These are phyloP conservation scores for Fregata magnificens DNA, from an alignment of 2,113 vertebrate species.

Conservation along the genomic window DNA sequence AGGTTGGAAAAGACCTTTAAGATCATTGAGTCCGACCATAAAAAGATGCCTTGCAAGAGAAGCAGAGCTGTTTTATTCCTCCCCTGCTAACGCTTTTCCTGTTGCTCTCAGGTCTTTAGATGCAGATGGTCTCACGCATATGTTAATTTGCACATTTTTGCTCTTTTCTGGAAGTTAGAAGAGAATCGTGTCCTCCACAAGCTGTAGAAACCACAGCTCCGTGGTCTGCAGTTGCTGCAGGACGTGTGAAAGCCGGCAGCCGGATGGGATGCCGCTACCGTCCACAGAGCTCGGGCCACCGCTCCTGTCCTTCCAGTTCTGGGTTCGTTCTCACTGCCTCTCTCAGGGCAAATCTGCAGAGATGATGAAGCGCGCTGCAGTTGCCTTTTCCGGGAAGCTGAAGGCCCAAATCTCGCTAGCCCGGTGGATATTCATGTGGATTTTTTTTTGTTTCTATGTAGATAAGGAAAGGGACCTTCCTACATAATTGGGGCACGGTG, in stretches of 20 bases:
- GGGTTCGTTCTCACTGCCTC: neutral
- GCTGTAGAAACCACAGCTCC: rapidly evolving
- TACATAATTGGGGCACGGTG: rapidly evolving
- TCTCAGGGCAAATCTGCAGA: neutral
- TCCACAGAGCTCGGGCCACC: rapidly evolving
- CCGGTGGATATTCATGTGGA: no score
- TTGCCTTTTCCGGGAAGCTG: neutral
- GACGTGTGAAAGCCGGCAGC: neutral
- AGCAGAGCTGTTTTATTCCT: neutral
- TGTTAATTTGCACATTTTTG: neutral
- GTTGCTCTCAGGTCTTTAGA: neutral
- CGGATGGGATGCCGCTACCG: neutral
- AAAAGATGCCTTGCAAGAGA: neutral
- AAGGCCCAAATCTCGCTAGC: neutral
- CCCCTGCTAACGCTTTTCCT: neutral
- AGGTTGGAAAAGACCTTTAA: neutral
- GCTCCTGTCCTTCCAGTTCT: neutral
- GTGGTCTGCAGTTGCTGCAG: neutral
- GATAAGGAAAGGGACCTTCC: neutral
- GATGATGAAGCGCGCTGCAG: no score
- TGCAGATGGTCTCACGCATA: neutral
- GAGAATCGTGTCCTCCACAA: rapidly evolving
- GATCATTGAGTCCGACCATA: rapidly evolving
- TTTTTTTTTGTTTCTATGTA: neutral
- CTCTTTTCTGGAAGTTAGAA: neutral